A percentile compares a stretch with the other conserved stretches of the same genome.
Conservation (phyloP, 2,113 vertebrate genomes). For the Calypte anna region DNA sequence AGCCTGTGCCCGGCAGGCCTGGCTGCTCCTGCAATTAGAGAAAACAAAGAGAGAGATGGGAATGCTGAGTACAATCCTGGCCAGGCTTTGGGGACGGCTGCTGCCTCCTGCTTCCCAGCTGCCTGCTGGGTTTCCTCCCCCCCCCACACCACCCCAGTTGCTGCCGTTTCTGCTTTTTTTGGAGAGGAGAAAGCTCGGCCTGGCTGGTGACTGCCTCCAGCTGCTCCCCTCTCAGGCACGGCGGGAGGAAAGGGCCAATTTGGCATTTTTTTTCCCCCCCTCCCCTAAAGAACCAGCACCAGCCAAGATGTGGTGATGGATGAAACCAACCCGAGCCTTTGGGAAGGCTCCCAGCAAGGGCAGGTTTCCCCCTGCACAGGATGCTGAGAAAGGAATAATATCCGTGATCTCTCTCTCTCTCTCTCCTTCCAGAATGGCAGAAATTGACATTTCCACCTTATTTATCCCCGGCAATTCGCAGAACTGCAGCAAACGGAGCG, state of each 20-base stretch:
- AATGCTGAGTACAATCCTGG: accelerated
- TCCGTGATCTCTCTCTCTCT: not conserved
- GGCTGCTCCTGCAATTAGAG: not conserved
- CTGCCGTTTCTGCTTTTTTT: not conserved
- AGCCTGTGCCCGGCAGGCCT: not conserved
- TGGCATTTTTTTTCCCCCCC: not conserved
- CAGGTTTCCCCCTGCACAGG: not conserved
- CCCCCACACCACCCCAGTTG: not conserved
- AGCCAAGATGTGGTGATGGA: accelerated
- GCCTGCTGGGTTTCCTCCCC: not conserved
- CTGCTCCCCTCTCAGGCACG: not conserved
- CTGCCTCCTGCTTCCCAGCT: not conserved
- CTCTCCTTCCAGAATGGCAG: not conserved
- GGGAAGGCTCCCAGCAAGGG: not conserved
- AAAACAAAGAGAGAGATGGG: conserved; percentile 30
- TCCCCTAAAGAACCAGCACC: not conserved
- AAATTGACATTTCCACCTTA: not conserved
- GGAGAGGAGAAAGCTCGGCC: not conserved
- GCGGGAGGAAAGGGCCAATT: not conserved
- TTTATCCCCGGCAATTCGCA: not conserved
- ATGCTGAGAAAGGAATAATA: not conserved
- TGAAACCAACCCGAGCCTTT: accelerated
- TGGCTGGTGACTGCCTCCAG: not conserved
- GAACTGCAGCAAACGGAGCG: not conserved
- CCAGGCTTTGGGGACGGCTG: not conserved